These are phyloP conservation scores for Cacatua alba DNA, from an alignment of 2,113 vertebrate species.

Conservation along the genomic window DNA sequence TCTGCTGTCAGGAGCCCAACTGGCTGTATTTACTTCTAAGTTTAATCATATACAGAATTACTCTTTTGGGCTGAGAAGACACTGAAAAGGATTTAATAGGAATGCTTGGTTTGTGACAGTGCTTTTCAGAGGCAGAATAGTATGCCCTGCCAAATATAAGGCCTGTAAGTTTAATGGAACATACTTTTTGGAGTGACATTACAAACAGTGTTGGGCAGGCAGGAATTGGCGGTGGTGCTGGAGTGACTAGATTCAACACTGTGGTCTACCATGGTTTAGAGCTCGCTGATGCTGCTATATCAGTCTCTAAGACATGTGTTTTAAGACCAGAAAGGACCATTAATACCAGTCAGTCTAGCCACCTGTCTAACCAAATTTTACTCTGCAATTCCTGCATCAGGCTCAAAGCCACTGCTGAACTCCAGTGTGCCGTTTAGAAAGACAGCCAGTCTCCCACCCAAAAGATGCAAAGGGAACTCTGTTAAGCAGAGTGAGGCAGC, in stretches of 20 bases:
- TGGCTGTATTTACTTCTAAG: conserved; percentile 61
- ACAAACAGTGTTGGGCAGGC: background rate
- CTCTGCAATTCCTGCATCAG: background rate
- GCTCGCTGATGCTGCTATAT: background rate
- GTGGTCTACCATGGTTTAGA: conserved; percentile 14
- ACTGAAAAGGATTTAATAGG: conserved; percentile 49
- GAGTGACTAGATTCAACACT: conserved; percentile 10
- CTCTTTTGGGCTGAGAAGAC: conserved; percentile 42
- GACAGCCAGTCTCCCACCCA: background rate
- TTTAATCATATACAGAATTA: conserved; percentile 64
- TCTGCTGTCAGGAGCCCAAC: conserved; percentile 63
- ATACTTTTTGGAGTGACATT: conserved; percentile 38
- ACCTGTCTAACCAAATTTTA: background rate
- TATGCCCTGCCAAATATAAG: conserved; percentile 47
- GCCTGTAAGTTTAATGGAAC: conserved; percentile 20
- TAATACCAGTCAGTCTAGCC: background rate
- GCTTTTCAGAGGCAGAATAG: conserved; percentile 38
- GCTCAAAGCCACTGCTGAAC: background rate
- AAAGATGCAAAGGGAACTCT: background rate
- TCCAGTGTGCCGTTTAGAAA: background rate
- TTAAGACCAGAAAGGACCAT: conserved; percentile 26
- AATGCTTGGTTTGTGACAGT: conserved; percentile 55
- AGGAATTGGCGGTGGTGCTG: background rate
- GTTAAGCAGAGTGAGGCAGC: background rate
- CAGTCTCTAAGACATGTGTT: background rate